Base-by-base conservation (phyloP, 2,113 vertebrate species). In the Helogale parvula region DNA sequence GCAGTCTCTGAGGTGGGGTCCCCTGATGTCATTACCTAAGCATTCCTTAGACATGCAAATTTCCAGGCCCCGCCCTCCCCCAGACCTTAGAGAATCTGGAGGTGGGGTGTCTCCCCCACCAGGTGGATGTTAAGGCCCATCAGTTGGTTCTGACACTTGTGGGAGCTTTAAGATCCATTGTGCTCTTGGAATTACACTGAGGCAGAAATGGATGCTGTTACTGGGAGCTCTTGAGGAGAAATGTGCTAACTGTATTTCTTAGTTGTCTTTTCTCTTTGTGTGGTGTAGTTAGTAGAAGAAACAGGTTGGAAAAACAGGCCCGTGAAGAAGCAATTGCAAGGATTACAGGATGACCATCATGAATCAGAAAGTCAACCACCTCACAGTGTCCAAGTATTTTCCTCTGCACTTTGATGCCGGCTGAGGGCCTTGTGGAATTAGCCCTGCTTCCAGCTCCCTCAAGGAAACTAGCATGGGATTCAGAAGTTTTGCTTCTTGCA, bases 231-330 rank as follows among this genome's bases (percentile, higher is more conserved):
- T 85, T 33, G 21, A n/a, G 8, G 29, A 17, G 29, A 71, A 90
- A 79, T 1, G 3, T 38, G 38, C 63, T n/a, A 45, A 52, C 9
- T 50, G 27, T 66, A 27, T 76, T 90, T 80, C 4, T 57, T 47
- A 35, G 25, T 68, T 63, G 12, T 17, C 52, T 35, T 87, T 87
- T 86, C 19, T 91, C 16, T 16, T 90, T 87, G 80, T 74, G 47
- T 50, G 17, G 19, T 90, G 50, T 54, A 81, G 63, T 41, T 81
- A 57, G n/a, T 66, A 27, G 52, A 88, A 80, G 74, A 90, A 74
- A 52, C 72, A 23, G 66, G 60, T 2, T 50, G 4, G 57, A 21
- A 76, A 89, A 74, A 4, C 38, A 38, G 25, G 57, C 57, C 25
- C 52, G 50, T 12, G 16, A 79, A 77, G 23, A 89, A 69, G 31